A percentile compares a stretch with the other conserved stretches of the same genome.
phyloP scores from a whole-genome alignment of 1,140 invertebrate genomes.

The Stegodyphus dumicola region DNA sequence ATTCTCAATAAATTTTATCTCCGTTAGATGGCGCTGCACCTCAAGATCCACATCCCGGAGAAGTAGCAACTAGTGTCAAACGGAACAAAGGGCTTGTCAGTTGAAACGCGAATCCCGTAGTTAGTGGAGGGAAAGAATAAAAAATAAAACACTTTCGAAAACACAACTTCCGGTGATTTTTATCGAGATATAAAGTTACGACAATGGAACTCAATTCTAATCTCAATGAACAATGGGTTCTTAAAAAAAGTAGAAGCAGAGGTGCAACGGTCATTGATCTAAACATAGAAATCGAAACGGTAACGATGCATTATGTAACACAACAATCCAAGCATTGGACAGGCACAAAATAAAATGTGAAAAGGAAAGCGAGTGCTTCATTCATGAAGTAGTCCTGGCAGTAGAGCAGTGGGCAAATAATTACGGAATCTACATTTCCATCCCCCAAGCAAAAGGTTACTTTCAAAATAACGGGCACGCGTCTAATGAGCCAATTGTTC shows the following conservation, averaged over 20 bases:
- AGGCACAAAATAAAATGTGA: too few relatives aligned
- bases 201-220: not conserved
- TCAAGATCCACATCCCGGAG: not conserved
- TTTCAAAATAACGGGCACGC: too few relatives aligned
- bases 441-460: too few relatives aligned
- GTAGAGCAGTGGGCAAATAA: too few relatives aligned
- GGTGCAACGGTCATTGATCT: not conserved
- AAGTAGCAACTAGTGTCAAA: not conserved
- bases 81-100: not conserved
- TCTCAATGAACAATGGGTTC: not conserved
- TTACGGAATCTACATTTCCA: too few relatives aligned
- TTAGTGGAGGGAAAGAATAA: not conserved
- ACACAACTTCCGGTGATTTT: conserved; percentile 1
- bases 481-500: too few relatives aligned
- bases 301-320: too few relatives aligned
- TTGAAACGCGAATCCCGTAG: not conserved
- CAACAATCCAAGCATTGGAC: too few relatives aligned
- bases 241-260: not conserved
- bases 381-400: too few relatives aligned
- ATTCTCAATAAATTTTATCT: not conserved
- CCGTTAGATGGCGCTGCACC: not conserved
- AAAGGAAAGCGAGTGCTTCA: too few relatives aligned
- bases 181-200: not conserved
- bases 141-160: not conserved
- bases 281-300: not conserved